Base-by-base conservation (phyloP, 1,140 invertebrate species). In the Campodea augens region DNA sequence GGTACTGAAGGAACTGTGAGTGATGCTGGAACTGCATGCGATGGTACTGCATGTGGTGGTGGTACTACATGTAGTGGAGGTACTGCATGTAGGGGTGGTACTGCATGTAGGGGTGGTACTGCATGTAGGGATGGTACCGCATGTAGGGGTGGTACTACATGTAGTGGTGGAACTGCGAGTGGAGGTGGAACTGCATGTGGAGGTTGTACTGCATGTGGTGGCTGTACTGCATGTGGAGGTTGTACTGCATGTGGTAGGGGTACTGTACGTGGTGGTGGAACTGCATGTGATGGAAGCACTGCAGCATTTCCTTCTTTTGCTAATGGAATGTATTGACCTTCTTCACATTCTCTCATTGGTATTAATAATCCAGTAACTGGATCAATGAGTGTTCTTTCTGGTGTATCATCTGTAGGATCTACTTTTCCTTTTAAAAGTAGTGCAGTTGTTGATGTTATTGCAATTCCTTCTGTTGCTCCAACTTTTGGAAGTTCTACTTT, bases 301-400 rank as follows among this genome's bases (percentile, higher is more conserved):
- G 13, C 10, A 18, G 36, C 7, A 4, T n/a, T 24, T 15, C 29
- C 25, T 5, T n/a, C 48, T 3, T 60, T 58, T 0, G 69, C 63
- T 1, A 77, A 64, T 10, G 75, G 74, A 42, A 78, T 70, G 54
- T 78, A 78, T 41, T 72, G 71, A 15, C 75, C 77, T 54, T 81
- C 78, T 54, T 79, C 78, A 24, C 73, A 75, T 52, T 78, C 74
- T 51, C 73, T 63, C 68, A 78, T 75, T 1, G 72, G 74, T 38
- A 75, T 77, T 29, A 84, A 61, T 51, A 78, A 65, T 7, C 80
- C 81, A 1, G 78, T 84, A 0, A 80, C 77, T 1, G 80, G 79
- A 64, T 83, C 80, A 21, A 82, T 77, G 7, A 81, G 55, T 12
- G 65, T 70, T n/a, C n/a, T n/a, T n/a, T n/a, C n/a, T n/a, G n/a